phyloP scores from a whole-genome alignment of 2,888 invertebrate species.

The Trachelus stipa region DNA sequence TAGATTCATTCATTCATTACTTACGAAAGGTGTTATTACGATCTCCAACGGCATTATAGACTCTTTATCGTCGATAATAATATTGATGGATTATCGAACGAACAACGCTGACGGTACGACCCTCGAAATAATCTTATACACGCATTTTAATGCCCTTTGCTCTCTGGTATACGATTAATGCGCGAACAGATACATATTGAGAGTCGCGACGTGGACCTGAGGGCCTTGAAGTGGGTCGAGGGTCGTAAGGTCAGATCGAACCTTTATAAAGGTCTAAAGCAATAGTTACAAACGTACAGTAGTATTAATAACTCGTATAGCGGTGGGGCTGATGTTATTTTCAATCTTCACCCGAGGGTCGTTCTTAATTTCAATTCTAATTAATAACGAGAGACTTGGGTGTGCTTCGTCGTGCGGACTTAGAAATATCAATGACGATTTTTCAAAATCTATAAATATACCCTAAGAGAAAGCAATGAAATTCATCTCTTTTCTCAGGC shows the following conservation, averaged over 20 bases:
- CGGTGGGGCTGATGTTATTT: not conserved
- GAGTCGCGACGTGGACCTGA: not conserved
- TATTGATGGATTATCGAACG: not conserved
- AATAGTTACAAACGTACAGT: not conserved
- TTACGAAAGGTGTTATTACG: not conserved
- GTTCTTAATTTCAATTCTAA: not conserved
- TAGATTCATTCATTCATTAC: not conserved
- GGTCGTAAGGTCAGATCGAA: not conserved
- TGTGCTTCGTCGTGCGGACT: not conserved
- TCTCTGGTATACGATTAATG: not conserved
- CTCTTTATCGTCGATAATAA: conserved; percentile 12
- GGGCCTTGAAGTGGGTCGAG: not conserved
- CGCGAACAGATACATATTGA: not conserved
- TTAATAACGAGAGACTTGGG: not conserved
- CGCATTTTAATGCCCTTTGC: not conserved
- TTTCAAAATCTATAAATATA: not conserved
- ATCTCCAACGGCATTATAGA: conserved; percentile 15
- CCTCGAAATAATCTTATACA: not conserved
- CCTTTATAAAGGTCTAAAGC: not conserved
- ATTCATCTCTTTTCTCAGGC: not conserved
- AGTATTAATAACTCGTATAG: not conserved
- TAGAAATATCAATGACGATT: not conserved
- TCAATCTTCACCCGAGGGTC: not conserved
- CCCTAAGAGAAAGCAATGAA: not conserved
- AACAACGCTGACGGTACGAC: not conserved